Evolutionary conservation across 2,113 vertebrate species (phyloP).

Genomic region (Tachysurus vachellii): DNA sequence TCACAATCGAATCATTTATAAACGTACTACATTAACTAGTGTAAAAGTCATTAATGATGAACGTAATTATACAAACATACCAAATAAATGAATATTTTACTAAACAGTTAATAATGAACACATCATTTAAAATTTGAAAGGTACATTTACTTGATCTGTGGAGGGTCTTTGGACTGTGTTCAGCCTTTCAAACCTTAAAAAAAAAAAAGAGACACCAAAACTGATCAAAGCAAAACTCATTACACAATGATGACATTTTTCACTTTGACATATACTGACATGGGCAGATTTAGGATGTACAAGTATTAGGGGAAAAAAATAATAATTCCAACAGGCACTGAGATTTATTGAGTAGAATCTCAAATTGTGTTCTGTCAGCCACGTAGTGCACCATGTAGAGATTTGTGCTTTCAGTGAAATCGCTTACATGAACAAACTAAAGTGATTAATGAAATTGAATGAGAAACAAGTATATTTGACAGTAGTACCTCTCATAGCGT

Average conservation of each 20-base stretch:
- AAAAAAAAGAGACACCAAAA: not conserved
- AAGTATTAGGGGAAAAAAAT: not conserved
- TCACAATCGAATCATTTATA: not conserved
- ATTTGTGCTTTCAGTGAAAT: not conserved
- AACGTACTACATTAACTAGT: not conserved
- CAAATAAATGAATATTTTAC: not conserved
- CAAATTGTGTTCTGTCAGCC: not conserved
- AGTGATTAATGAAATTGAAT: not conserved
- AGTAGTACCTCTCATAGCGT: slow-evolving; percentile 81
- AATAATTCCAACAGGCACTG: not conserved
- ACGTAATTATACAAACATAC: not conserved
- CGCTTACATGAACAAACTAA: not conserved
- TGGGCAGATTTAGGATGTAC: not conserved
- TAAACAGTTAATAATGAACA: not conserved
- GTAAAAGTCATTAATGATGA: not conserved
- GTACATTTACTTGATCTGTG: slow-evolving; percentile 58
- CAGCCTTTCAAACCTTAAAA: slow-evolving; percentile 85
- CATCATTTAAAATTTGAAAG: not conserved
- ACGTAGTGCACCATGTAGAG: not conserved
- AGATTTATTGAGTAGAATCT: not conserved
- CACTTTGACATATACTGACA: not conserved
- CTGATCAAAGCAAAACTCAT: not conserved
- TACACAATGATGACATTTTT: not conserved
- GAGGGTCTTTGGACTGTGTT: slow-evolving; percentile 74
- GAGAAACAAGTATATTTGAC: not conserved